phyloP scores from a whole-genome alignment of 2,888 invertebrate species.

The Ectobius pallidus region DNA sequence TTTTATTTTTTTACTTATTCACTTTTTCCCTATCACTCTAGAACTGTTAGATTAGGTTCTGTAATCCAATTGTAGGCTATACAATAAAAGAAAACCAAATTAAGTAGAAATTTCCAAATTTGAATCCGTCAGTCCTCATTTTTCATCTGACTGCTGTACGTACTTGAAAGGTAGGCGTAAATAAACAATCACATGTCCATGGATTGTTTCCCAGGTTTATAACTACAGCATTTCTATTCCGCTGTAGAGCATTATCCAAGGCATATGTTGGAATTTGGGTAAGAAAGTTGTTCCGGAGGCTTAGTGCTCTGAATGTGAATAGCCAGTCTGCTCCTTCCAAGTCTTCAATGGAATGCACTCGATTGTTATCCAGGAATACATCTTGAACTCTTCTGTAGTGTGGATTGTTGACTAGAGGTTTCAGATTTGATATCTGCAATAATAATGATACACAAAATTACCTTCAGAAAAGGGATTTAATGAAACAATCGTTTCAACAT shows the following conservation, averaged over 20 bases:
- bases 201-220: conserved; percentile 77
- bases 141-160: no score
- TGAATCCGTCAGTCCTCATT: no score
- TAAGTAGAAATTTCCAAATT: no score
- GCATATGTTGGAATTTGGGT: conserved; percentile 80
- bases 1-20: no score
- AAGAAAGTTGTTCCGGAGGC: conserved; percentile 73
- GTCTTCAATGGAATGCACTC: conserved; percentile 67
- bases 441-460: no score
- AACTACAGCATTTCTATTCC: conserved; percentile 71
- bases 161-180: conserved; percentile 77
- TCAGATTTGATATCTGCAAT: conserved; percentile 67
- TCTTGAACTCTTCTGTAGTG: conserved; percentile 72
- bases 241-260: conserved; percentile 76
- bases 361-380: conserved; percentile 78
- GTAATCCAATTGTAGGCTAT: no score
- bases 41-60: no score
- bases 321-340: conserved; percentile 83
- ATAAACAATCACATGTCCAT: conserved; percentile 83
- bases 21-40: no score
- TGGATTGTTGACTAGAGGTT: conserved; percentile 67
- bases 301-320: conserved; percentile 76
- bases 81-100: no score
- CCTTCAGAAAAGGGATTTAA: no score
- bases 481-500: no score